Evolutionary conservation across 2,888 invertebrate species (phyloP).

Genomic region (Clistopyga incitator): DNA sequence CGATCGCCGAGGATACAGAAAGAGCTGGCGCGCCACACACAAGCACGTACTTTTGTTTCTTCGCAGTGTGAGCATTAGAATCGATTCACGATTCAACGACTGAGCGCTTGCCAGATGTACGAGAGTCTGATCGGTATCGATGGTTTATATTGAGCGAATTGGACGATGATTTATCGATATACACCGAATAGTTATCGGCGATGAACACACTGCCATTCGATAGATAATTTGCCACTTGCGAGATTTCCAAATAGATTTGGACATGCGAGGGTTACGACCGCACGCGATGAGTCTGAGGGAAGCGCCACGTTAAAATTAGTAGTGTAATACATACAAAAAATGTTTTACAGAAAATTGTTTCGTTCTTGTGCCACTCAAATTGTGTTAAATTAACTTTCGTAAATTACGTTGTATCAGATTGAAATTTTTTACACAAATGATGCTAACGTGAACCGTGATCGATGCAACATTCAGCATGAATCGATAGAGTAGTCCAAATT

Average conservation of each 20-base stretch:
- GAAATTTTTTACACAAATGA: no score
- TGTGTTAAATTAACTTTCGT: no score
- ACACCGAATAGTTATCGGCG: background rate
- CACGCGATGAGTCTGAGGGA: slow-evolving; percentile 31
- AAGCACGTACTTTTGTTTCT: slow-evolving; percentile 12
- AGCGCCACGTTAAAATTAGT: no score
- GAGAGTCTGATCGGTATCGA: slow-evolving; percentile 53
- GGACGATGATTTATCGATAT: slow-evolving; percentile 19
- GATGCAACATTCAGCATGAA: no score
- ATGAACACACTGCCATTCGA: background rate
- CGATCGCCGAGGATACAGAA: slow-evolving; percentile 28
- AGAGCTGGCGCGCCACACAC: background rate
- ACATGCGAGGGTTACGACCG: slow-evolving; percentile 32
- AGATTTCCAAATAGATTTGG: slow-evolving; percentile 35
- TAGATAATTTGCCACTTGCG: slow-evolving; percentile 31
- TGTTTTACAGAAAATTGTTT: no score
- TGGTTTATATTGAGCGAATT: slow-evolving; percentile 24
- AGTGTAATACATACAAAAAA: no score
- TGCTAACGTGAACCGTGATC: no score
- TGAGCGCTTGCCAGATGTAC: slow-evolving; percentile 31
- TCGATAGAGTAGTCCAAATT: no score
- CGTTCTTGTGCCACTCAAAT: no score
- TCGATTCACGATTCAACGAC: background rate
- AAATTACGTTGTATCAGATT: no score
- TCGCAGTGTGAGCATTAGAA: background rate